Conservation (phyloP, 2,888 invertebrate species). For the Nasonia oneida region DNA sequence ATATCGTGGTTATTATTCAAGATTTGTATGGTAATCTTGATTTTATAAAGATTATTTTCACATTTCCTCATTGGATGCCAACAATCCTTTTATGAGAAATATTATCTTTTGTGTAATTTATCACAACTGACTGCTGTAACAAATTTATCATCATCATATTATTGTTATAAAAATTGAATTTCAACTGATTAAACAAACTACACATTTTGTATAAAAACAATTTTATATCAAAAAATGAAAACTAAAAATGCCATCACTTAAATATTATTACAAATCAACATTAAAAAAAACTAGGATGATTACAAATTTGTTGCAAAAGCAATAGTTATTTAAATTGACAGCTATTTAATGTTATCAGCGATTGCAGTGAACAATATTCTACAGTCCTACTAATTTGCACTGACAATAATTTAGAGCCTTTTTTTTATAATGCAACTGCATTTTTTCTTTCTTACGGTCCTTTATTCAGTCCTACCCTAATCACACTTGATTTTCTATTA, state of each 20-base stretch:
- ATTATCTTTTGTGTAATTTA: conserved; percentile 25
- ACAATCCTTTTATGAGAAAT: conserved; percentile 21
- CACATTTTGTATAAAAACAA: not conserved
- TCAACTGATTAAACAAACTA: not conserved
- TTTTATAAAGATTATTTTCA: conserved; percentile 10
- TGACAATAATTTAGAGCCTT: conserved; percentile 43
- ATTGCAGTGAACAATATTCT: not conserved
- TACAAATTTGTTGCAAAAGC: conserved; percentile 14
- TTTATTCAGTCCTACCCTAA: conserved; percentile 36
- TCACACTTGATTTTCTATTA: conserved; percentile 38
- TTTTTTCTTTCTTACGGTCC: not conserved
- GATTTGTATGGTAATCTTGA: not conserved
- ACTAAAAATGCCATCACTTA: not conserved
- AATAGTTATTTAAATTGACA: conserved; percentile 19
- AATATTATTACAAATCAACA: not conserved
- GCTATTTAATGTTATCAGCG: not conserved
- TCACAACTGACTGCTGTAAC: conserved; percentile 24
- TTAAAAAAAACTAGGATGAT: conserved; percentile 23
- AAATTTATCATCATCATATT: conserved; percentile 28
- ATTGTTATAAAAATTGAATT: not conserved
- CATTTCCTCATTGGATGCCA: conserved; percentile 34
- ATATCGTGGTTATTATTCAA: not conserved
- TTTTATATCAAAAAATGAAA: not conserved
- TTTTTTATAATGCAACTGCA: conserved; percentile 28
- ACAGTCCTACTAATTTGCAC: conserved; percentile 11